Base-by-base conservation (phyloP, 2,113 vertebrate genomes). In the Prochilodus magdalenae region DNA sequence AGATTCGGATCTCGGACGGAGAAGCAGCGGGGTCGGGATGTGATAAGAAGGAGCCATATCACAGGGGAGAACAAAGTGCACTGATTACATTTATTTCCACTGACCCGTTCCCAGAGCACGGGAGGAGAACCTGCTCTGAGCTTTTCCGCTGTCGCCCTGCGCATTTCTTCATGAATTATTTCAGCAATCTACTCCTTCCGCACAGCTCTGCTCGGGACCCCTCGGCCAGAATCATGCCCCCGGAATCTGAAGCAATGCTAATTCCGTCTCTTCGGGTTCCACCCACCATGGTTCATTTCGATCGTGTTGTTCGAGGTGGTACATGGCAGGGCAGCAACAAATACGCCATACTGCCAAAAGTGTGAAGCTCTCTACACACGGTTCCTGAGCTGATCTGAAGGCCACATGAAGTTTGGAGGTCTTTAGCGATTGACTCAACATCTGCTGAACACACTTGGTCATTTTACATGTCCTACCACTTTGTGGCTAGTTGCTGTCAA, bases 31-130 rank as follows among this genome's bases (percentile, higher is more conserved):
- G 77, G 87, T 78, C 86, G 87, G 88, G 87, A 90, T 89, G 90
- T 90, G 91, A 91, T 90, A 55, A 55, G 53, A 90, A 90, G 82
- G 85, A 88, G 84, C 90, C 80, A 91, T 91, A 88, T 91, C 85
- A 89, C 86, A 83, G 77, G 89, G 87, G 90, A 91, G 87, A 90
- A 92, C 88, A 93, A 92, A 93, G 91, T 91, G 90, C 84, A 86
- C 84, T 91, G 92, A 93, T 93, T 94, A 91, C 89, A 90, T 92
- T 91, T 91, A 91, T 93, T 93, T 94, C 90, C 88, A 91, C 81
- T 84, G 90, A 85, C 88, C 86, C 89, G 87, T 89, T 92, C 91
- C 88, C 73, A 77, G 83, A 84, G 88, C 89, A 83, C 83, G 87
- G 88, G 44, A 59, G 86, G 79, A 86, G 82, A 84, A 90, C 51